Evolutionary conservation across 1,140 invertebrate species (phyloP).

Genomic region (Cephus cinctus): DNA sequence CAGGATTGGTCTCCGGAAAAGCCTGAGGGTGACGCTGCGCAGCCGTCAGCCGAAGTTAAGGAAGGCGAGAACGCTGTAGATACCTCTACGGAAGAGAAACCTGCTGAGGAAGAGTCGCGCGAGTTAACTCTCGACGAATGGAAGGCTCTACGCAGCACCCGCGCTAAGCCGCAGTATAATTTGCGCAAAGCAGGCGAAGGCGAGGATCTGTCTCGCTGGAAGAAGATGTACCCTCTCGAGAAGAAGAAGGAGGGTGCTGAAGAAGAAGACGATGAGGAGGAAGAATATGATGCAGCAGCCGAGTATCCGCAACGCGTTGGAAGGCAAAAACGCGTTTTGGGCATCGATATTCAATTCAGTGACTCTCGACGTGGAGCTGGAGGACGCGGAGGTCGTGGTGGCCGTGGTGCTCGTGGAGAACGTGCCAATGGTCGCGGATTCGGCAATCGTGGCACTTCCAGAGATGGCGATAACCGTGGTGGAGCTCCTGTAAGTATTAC

Average conservation of each 20-base stretch:
- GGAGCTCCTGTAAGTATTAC: constrained; percentile 36
- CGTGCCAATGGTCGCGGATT: constrained; percentile 43
- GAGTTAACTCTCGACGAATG: constrained; percentile 87
- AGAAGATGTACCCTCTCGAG: constrained; percentile 84
- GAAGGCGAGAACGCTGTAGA: constrained; percentile 49
- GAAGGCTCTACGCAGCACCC: constrained; percentile 74
- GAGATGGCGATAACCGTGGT: constrained; percentile 38
- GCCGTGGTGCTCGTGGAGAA: constrained; percentile 56
- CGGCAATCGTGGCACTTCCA: constrained; percentile 41
- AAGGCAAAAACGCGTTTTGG: constrained; percentile 81
- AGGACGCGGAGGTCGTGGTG: constrained; percentile 58
- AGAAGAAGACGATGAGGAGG: constrained; percentile 68
- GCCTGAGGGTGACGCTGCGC: constrained; percentile 35
- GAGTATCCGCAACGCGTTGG: constrained; percentile 86
- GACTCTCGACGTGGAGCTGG: constrained; percentile 73
- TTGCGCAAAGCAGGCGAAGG: constrained; percentile 90
- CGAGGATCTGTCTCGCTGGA: constrained; percentile 87
- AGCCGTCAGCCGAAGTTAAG: constrained; percentile 39
- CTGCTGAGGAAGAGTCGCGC: constrained; percentile 73
- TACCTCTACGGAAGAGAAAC: constrained; percentile 48
- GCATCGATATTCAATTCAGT: constrained; percentile 88
- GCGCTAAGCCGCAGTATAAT: constrained; percentile 83
- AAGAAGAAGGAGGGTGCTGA: constrained; percentile 75
- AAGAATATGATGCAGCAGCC: constrained; percentile 70
- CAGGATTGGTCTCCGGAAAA: constrained; percentile 56